Percentiles rank a stretch among this genome's conserved stretches.
phyloP scores from a whole-genome alignment of 53 echinoderm and acorn worm species.

The Actinopyga echinites region DNA sequence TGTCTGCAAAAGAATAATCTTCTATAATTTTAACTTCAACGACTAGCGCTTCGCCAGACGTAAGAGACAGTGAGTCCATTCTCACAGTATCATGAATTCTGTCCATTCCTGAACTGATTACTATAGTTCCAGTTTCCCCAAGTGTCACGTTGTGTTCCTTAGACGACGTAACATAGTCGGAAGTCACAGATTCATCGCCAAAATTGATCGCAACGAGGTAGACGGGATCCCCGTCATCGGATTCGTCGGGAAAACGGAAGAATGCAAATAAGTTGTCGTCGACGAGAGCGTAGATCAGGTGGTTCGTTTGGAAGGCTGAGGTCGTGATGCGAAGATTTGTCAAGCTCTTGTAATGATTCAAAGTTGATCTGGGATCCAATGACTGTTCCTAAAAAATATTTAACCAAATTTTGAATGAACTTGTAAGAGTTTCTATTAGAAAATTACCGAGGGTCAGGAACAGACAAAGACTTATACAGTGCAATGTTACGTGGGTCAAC shows the following conservation, averaged over 20 bases:
- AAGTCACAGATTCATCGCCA: slow-evolving; percentile 49
- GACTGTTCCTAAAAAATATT: slow-evolving; percentile 46
- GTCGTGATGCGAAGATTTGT: slow-evolving; percentile 58
- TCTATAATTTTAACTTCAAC: slow-evolving; percentile 17
- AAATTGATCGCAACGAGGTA: slow-evolving; percentile 83
- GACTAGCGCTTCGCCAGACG: slow-evolving; percentile 74
- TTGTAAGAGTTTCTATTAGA: no score
- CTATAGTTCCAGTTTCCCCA: not conserved
- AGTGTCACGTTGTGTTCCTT: slow-evolving; percentile 22
- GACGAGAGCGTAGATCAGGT: slow-evolving; percentile 62
- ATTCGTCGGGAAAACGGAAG: slow-evolving; percentile 60
- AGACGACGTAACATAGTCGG: slow-evolving; percentile 46
- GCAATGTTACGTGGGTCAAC: no score
- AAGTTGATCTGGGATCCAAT: slow-evolving; percentile 49
- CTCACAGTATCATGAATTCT: slow-evolving; percentile 48
- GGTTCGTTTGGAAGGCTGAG: slow-evolving; percentile 75
- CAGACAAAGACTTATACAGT: no score
- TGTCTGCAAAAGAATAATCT: no score
- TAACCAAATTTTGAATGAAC: no score
- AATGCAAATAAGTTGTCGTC: slow-evolving; percentile 70
- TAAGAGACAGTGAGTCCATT: slow-evolving; percentile 47
- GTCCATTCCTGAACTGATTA: slow-evolving; percentile 71
- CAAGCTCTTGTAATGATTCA: slow-evolving; percentile 71
- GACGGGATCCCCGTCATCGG: slow-evolving; percentile 36
- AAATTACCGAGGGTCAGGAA: no score